Conservation (phyloP, 2,888 invertebrate species). For the Zygogramma bicolorata region DNA sequence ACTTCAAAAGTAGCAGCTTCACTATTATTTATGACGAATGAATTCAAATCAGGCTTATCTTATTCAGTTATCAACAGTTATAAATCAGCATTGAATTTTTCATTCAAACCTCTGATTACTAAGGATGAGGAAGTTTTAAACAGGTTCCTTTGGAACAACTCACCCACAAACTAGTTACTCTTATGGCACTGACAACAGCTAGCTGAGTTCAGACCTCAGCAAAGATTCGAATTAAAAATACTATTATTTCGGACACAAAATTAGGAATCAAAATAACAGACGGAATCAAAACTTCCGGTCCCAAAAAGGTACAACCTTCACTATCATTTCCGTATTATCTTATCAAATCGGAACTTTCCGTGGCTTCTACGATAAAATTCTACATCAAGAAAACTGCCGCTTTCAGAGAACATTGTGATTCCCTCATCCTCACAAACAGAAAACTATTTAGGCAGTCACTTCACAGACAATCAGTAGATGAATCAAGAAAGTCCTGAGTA, state of each 20-base stretch:
- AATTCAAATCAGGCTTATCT: not conserved
- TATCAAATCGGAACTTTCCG: not conserved
- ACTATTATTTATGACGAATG: not conserved
- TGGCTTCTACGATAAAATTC: not conserved
- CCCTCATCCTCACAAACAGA: not conserved
- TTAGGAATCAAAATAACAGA: not conserved
- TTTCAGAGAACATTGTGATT: not conserved
- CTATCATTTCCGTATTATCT: not conserved
- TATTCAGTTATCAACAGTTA: not conserved
- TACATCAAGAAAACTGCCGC: not conserved
- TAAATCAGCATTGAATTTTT: not conserved
- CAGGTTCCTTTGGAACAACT: not conserved
- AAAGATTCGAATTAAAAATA: not conserved
- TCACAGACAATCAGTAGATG: not conserved
- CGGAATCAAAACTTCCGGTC: not conserved
- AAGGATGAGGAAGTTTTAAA: not conserved
- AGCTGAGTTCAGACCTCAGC: conserved; percentile 7
- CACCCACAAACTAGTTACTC: not conserved
- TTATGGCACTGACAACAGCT: conserved; percentile 2
- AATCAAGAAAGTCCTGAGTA: not conserved
- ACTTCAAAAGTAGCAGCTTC: not conserved
- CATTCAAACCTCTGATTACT: not conserved
- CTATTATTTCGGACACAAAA: not conserved
- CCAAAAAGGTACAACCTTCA: not conserved
- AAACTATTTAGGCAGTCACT: not conserved